These are phyloP conservation scores for Poeciliopsis turrubarensis DNA, from an alignment of 2,113 vertebrate species.

Conservation along the genomic window DNA sequence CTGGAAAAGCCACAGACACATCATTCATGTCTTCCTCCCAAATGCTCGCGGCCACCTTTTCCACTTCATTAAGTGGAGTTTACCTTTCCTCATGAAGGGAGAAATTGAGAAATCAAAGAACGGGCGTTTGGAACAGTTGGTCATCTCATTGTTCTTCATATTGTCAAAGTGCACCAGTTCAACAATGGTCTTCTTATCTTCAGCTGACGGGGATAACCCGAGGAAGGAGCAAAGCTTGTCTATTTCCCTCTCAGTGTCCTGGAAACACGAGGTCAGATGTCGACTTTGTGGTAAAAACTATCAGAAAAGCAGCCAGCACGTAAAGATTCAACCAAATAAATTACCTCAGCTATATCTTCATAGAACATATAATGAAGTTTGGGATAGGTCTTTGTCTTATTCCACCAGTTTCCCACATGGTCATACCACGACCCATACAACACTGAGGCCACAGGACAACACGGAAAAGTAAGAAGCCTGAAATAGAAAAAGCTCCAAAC, in stretches of 20 bases:
- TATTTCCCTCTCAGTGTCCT: slow-evolving; percentile 79
- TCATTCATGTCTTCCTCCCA: not conserved
- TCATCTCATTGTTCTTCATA: slow-evolving; percentile 81
- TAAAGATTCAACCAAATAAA: not conserved
- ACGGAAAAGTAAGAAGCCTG: not conserved
- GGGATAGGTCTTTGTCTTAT: slow-evolving; percentile 79
- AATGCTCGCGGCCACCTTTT: not conserved
- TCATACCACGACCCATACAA: slow-evolving; percentile 84
- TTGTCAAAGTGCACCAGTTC: slow-evolving; percentile 78
- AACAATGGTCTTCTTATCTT: slow-evolving; percentile 62
- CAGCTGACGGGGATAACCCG: slow-evolving; percentile 69
- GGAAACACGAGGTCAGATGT: slow-evolving; percentile 3
- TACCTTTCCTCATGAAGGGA: slow-evolving; percentile 82
- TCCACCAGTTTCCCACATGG: slow-evolving; percentile 84
- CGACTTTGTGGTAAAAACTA: not conserved
- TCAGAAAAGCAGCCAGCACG: not conserved
- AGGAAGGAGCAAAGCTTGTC: slow-evolving; percentile 81
- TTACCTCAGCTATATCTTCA: slow-evolving; percentile 78
- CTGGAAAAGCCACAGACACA: slow-evolving; percentile 38
- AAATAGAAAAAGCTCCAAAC: not conserved
- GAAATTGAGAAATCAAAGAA: slow-evolving; percentile 73
- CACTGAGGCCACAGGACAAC: slow-evolving; percentile 57
- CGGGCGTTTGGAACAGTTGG: slow-evolving; percentile 71
- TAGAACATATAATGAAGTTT: slow-evolving; percentile 84
- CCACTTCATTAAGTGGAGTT: not conserved